A percentile compares a stretch with the other conserved stretches of the same genome.
These are phyloP conservation scores for Mixornis gularis DNA, from an alignment of 2,113 vertebrate species.

Conservation along the genomic window DNA sequence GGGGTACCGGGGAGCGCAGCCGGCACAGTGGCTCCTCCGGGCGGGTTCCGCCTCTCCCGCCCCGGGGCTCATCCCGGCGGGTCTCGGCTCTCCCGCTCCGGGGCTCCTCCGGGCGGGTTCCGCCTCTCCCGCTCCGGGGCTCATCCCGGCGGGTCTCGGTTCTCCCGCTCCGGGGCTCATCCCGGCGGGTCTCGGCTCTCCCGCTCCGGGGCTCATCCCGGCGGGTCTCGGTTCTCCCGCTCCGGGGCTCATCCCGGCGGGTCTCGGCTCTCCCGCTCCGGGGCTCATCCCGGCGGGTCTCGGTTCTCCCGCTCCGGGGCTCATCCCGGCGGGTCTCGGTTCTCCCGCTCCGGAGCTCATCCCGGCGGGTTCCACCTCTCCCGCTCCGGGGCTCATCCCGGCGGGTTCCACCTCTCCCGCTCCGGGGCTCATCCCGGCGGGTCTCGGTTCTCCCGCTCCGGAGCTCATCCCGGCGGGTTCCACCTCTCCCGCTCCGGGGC, in stretches of 20 bases:
- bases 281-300: not conserved
- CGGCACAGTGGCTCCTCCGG: not conserved
- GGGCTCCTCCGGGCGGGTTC: too few relatives aligned
- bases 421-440: too few relatives aligned
- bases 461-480: too few relatives aligned
- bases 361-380: not conserved
- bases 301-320: not conserved
- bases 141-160: too few relatives aligned
- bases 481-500: accelerated
- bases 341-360: not conserved
- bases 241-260: not conserved
- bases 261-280: accelerated
- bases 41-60: not conserved
- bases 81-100: accelerated
- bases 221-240: too few relatives aligned
- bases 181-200: too few relatives aligned
- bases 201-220: too few relatives aligned
- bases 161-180: too few relatives aligned
- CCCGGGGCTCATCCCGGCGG: not conserved
- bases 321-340: not conserved
- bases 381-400: not conserved
- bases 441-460: too few relatives aligned
- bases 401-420: accelerated
- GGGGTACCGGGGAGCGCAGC: not conserved
- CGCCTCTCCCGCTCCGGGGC: too few relatives aligned